A percentile compares a stretch with the other conserved stretches of the same genome.
These are phyloP conservation scores for Leptestheria dahalacensis DNA, from an alignment of 1,140 invertebrate genomes.

Conservation along the genomic window DNA sequence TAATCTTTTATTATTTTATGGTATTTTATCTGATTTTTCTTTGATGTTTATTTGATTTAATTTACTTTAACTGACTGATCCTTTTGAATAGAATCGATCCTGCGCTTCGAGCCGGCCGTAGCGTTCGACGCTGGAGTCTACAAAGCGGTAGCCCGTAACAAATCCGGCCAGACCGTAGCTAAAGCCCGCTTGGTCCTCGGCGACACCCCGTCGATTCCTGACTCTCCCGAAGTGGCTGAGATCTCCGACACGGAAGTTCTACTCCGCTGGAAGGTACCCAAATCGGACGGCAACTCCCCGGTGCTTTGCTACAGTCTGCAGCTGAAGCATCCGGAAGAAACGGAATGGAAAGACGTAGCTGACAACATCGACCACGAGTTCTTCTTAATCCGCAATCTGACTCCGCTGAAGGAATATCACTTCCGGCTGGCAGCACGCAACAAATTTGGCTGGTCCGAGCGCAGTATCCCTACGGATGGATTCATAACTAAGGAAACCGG, in stretches of 20 bases:
- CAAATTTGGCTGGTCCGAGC: slow-evolving; percentile 80
- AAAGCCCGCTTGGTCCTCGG: slow-evolving; percentile 41
- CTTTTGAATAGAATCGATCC: slow-evolving; percentile 51
- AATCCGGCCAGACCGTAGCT: slow-evolving; percentile 31
- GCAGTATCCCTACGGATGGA: slow-evolving; percentile 52
- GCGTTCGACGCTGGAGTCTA: slow-evolving; percentile 80
- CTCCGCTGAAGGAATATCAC: slow-evolving; percentile 62
- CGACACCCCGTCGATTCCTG: slow-evolving; percentile 60
- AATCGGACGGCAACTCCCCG: slow-evolving; percentile 63
- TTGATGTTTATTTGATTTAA: too few species aligned
- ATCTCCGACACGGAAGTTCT: slow-evolving; percentile 72
- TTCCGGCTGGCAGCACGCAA: slow-evolving; percentile 81
- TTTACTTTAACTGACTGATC: slow-evolving; percentile 29
- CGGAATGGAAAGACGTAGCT: slow-evolving; percentile 71
- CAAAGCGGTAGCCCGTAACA: slow-evolving; percentile 84
- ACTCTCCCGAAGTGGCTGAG: slow-evolving; percentile 67
- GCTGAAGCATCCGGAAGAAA: slow-evolving; percentile 51
- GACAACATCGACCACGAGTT: slow-evolving; percentile 89
- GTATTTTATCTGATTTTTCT: too few species aligned
- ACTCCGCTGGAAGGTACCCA: slow-evolving; percentile 73
- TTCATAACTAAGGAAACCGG: slow-evolving; percentile 49
- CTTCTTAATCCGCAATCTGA: slow-evolving; percentile 61
- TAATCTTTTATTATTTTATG: too few species aligned
- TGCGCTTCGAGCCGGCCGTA: slow-evolving; percentile 55
- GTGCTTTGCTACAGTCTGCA: slow-evolving; percentile 73